phyloP scores from a whole-genome alignment of 1,140 invertebrate genomes.

The Linepithema humile region DNA sequence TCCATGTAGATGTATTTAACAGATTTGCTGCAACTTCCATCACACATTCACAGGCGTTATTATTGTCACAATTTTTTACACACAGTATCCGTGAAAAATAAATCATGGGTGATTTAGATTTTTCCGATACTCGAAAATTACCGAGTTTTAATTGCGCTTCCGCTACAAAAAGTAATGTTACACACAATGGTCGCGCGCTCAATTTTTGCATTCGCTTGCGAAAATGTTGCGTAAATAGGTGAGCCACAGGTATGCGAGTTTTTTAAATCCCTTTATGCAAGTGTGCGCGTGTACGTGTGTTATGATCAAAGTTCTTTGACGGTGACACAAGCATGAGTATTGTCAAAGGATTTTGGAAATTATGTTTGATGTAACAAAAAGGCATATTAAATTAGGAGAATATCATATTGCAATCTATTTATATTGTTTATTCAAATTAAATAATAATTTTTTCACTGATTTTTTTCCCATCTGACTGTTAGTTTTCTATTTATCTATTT shows the following conservation, averaged over 20 bases:
- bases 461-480: neutral
- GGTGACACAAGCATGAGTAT: neutral
- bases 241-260: neutral
- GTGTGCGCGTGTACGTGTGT: neutral
- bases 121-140: constrained; percentile 29
- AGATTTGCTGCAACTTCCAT: neutral
- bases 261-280: neutral
- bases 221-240: constrained; percentile 25
- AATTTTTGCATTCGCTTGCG: neutral
- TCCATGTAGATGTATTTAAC: neutral
- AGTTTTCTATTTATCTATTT: neutral
- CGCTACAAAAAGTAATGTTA: constrained; percentile 13
- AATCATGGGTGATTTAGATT: constrained; percentile 19
- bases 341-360: neutral
- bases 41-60: neutral
- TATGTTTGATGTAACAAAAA: neutral
- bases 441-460: too few relatives aligned
- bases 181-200: neutral
- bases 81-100: constrained; percentile 22
- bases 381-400: neutral
- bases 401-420: neutral
- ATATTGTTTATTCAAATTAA: neutral
- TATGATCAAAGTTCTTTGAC: too few relatives aligned
- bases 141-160: constrained; percentile 28
- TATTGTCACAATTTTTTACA: constrained; percentile 9